phyloP scores from a whole-genome alignment of 2,888 invertebrate species.

The Hemaris fuciformis region DNA sequence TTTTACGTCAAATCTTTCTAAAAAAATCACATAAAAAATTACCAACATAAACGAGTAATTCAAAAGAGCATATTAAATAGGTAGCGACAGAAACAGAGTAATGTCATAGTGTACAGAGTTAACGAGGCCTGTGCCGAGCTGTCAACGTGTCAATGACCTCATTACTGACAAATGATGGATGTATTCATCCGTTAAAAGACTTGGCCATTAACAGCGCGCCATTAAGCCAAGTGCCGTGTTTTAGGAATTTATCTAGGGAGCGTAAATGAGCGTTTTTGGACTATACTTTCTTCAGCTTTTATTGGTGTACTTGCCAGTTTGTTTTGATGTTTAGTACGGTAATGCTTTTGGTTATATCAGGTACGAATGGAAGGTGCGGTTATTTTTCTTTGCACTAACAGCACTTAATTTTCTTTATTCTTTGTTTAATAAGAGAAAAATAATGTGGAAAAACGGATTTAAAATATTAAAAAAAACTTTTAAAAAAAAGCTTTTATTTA shows the following conservation, averaged over 20 bases:
- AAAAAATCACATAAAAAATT: slow-evolving; percentile 18
- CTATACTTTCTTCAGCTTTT: background rate
- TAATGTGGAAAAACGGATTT: too few relatives aligned
- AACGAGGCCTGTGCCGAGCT: slow-evolving; percentile 35
- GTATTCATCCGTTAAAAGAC: slow-evolving; percentile 65
- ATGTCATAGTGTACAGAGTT: slow-evolving; percentile 35
- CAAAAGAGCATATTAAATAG: slow-evolving; percentile 28
- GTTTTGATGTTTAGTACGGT: background rate
- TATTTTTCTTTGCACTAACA: background rate
- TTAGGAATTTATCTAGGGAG: slow-evolving; percentile 46
- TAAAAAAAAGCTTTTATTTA: too few relatives aligned
- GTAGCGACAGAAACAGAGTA: slow-evolving; percentile 37
- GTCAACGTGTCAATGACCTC: slow-evolving; percentile 63
- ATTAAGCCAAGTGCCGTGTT: slow-evolving; percentile 53
- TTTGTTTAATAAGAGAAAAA: too few relatives aligned
- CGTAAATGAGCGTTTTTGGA: slow-evolving; percentile 18
- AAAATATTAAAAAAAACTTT: too few relatives aligned
- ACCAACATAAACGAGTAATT: slow-evolving; percentile 23
- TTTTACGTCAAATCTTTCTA: background rate
- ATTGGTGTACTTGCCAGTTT: background rate
- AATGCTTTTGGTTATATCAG: background rate
- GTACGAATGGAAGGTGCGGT: background rate
- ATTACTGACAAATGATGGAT: slow-evolving; percentile 69
- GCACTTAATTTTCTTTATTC: background rate
- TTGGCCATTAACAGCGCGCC: slow-evolving; percentile 56